Evolutionary conservation across 2,113 vertebrate species (phyloP), one percentile per base, ranked within the genome.

Genomic region (Charadrius vociferus): DNA sequence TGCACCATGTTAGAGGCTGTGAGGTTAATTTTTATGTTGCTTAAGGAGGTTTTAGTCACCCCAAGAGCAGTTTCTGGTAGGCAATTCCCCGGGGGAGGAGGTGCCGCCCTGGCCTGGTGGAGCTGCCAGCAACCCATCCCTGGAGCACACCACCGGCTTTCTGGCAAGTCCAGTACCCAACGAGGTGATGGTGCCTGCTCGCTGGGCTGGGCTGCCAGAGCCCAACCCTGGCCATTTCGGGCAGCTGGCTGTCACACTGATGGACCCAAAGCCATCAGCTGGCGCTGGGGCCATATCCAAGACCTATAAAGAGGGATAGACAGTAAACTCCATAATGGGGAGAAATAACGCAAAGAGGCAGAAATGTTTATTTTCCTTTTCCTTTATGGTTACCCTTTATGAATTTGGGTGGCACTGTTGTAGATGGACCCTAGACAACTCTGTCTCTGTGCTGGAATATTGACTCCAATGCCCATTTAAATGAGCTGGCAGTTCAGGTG

Each of bases 301-400:
- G 62, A n/a, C 41, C 78, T 72, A 81, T 86, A 92, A 93, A 95
- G 90, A 84, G 49, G 47, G 30, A 63, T 75, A 36, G 71, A 58
- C 7, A 20, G 41, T 67, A 86, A 92, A 82, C 24, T 55, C 61
- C 32, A 6, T 77, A 61, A 85, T 18, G 24, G 45, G 43, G 22
- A 91, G 24, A 73, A 77, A 83, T 36, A 77, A 67, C 34, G 52
- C 55, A 91, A 79, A 93, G 74, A 75, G 74, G 56, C 85, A 96
- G 87, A 89, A 89, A 59, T 88, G 45, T 81, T 95, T 81, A 24
- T 91, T 93, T 95, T 77, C 36, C 56, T 86, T 56, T 86, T 75
- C 24, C 62, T 91, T 79, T 65, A 30, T 43, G 47, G 52, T 59
- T 94, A 68, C 56, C 58, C 61, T 5, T 88, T 62, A 30, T 17